Evolutionary conservation across 2,888 invertebrate genomes (phyloP).

Genomic region (Trissoscelio sp.): DNA sequence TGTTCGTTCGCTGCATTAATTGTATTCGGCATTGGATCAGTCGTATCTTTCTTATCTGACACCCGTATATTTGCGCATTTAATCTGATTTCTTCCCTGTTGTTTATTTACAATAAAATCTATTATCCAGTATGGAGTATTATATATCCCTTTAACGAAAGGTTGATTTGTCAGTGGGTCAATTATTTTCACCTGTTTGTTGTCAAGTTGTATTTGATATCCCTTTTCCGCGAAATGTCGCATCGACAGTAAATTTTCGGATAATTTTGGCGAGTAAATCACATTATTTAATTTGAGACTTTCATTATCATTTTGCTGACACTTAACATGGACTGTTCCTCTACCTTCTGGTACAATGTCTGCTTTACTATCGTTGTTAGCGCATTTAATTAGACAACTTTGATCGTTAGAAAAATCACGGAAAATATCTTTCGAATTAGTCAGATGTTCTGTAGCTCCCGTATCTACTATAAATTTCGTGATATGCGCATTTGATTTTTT

Average conservation of each 20-base stretch:
- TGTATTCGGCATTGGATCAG: too few relatives aligned
- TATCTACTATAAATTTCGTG: slow-evolving; percentile 5
- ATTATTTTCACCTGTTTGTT: neutral
- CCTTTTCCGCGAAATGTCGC: too few relatives aligned
- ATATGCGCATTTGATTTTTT: neutral
- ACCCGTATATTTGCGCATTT: too few relatives aligned
- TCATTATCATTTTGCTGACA: too few relatives aligned
- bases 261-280: neutral
- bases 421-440: neutral
- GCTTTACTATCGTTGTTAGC: slow-evolving; percentile 17
- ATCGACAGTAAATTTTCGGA: slow-evolving; percentile 17
- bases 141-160: neutral
- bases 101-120: neutral
- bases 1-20: too few relatives aligned
- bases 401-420: too few relatives aligned
- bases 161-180: neutral
- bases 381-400: slow-evolving; percentile 2
- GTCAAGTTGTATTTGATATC: slow-evolving; percentile 7
- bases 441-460: slow-evolving; percentile 7
- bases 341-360: too few relatives aligned
- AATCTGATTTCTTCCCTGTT: neutral
- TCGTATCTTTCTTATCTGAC: too few relatives aligned
- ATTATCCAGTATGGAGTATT: slow-evolving; percentile 38
- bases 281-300: too few relatives aligned
- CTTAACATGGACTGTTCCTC: too few relatives aligned